phyloP scores from a whole-genome alignment of 1,140 invertebrate genomes.

The Palaemon carinicauda region DNA sequence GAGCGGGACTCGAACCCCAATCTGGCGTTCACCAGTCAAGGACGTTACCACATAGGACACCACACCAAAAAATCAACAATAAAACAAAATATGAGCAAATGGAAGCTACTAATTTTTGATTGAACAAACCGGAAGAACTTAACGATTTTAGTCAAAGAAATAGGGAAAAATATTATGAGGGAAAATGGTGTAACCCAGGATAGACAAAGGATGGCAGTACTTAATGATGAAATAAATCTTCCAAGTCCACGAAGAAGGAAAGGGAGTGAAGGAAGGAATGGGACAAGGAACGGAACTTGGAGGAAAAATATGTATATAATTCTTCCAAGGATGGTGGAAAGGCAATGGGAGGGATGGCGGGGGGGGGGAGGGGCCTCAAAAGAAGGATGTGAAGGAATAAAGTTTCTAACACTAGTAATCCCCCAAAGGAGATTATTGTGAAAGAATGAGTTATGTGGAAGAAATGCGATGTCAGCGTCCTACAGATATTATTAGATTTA shows the following conservation, averaged over 20 bases:
- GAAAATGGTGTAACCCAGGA: background rate
- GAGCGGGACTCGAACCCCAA: too few relatives aligned
- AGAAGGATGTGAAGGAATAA: background rate
- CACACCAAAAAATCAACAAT: too few relatives aligned
- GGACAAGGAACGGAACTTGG: background rate
- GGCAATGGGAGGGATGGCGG: background rate
- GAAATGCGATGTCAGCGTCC: background rate
- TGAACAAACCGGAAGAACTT: too few relatives aligned
- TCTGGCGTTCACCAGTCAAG: too few relatives aligned
- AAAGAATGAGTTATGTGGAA: background rate
- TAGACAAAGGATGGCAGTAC: background rate
- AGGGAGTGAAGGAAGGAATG: background rate
- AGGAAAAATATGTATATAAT: too few relatives aligned
- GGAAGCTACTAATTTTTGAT: too few relatives aligned
- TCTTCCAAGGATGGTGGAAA: background rate
- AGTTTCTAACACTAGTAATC: too few relatives aligned
- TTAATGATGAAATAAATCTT: too few relatives aligned
- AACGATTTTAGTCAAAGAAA: too few relatives aligned
- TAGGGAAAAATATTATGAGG: background rate
- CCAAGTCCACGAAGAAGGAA: background rate
- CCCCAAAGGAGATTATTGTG: background rate
- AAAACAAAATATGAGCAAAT: too few relatives aligned
- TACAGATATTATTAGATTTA: too few relatives aligned
- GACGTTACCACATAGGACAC: too few relatives aligned
- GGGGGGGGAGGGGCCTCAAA: background rate